These are phyloP conservation scores for Listrodromus nycthemerus DNA, from an alignment of 2,888 invertebrate species.

Conservation along the genomic window DNA sequence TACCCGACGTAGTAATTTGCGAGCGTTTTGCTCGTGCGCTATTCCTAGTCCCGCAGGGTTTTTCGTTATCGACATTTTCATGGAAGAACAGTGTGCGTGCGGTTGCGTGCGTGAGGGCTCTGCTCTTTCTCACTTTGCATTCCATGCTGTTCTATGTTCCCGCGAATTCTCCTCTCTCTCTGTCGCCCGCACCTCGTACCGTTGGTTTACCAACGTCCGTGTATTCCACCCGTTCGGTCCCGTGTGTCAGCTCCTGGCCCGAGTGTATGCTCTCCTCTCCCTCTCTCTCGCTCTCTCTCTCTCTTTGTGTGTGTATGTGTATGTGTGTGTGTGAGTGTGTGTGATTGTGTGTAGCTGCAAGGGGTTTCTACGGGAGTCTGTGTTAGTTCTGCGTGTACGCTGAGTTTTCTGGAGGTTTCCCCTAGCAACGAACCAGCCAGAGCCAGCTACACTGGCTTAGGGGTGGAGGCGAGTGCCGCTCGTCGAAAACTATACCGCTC, in stretches of 20 bases:
- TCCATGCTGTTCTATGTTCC: constrained; percentile 24
- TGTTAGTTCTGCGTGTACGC: constrained; percentile 74
- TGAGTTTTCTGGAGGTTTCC: constrained; percentile 84
- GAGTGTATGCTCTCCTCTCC: constrained; percentile 70
- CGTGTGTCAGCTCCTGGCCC: constrained; percentile 62
- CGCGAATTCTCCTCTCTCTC: constrained; percentile 32
- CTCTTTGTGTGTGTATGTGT: too few species aligned
- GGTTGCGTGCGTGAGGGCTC: constrained; percentile 69
- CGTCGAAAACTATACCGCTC: constrained; percentile 73
- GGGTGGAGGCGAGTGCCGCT: constrained; percentile 81
- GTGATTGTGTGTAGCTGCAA: constrained; percentile 35
- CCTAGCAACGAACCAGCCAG: constrained; percentile 81
- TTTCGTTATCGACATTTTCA: constrained; percentile 85
- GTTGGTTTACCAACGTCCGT: constrained; percentile 62
- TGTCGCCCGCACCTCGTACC: constrained; percentile 32
- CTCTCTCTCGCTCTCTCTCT: constrained; percentile 59
- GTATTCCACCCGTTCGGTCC: constrained; percentile 52
- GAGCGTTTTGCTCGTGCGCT: constrained; percentile 61
- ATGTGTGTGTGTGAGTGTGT: too few species aligned
- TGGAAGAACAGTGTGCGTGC: constrained; percentile 70
- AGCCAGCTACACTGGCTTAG: constrained; percentile 78
- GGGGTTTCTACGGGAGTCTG: constrained; percentile 41
- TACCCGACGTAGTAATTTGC: constrained; percentile 34
- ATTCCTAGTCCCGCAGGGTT: constrained; percentile 75
- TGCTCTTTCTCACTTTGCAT: constrained; percentile 34